Base-by-base conservation (phyloP, 2,797 vertebrate species). In the Meriones psammophilus region DNA sequence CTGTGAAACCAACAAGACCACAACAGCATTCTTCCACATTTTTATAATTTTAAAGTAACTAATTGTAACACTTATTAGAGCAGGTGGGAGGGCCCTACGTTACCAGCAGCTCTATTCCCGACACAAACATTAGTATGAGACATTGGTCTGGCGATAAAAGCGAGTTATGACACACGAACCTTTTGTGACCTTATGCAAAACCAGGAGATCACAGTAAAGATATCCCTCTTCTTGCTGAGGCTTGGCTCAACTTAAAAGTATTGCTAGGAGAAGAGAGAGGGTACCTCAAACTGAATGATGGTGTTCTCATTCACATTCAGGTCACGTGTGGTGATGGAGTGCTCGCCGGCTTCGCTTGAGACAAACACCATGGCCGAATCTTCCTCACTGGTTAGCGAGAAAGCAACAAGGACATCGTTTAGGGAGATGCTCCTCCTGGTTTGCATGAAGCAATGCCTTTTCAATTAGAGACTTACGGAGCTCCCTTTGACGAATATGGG, bases 351-450 rank as follows among this genome's bases (percentile, higher is more conserved):
- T 98, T 99, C 99, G 97, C 99, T 99, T 97, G 99, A 99, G 97
- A 99, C 98, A 98, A 99, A 99, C 93, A 99, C 99, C 99, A 99
- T 99, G 30, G 99, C 99, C 5, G 99, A 99, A 97, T 99, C 99
- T 98, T 99, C 99, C 97, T 99, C 99, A n/a, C 99, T 99, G 98
- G 88, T 94, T 87, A 20, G 66, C 69, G 97, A 97, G 62, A 84
- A 71, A 87, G 81, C 56, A 95, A 92, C 3, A 86, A 88, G 30
- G 26, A 84, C 87, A 50, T 0, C 3, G 28, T 84, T 95, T 84
- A 89, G 85, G 88, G 17, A 73, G 88, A 88, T 54, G 39, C 64
- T 89, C 28, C 79, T 26, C 33, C 30, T 39, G 56, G 92, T 89
- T 58, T 85, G 36, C 77, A 73, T 0, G 56, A 24, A 68, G 54